Evolutionary conservation across 2,113 vertebrate genomes (phyloP), one percentile per base, ranked within the genome.

Genomic region (Murina feae): DNA sequence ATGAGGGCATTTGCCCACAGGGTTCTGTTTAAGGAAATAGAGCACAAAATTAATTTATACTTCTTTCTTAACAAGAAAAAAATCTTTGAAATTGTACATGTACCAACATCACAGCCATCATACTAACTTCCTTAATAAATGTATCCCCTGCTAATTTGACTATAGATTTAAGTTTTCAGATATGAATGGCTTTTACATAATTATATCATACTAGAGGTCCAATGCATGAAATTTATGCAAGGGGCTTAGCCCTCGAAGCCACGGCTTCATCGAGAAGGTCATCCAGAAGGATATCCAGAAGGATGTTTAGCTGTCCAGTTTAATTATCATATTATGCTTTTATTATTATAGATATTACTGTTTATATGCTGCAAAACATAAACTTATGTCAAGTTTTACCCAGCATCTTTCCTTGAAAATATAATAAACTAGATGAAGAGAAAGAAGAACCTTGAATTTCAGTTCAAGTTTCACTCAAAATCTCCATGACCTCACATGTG

Each of bases 31-130:
- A 66, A 95, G 96, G 96, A 98, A 98, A 97, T 76, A 98, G 95
- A 97, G 92, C 96, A 97, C 97, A 93, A 97, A 98, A 98, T 98
- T 96, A 97, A 94, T 96, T 97, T 97, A 96, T 97, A 96, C 97
- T 89, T 66, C 89, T 95, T 98, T 97, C 92, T 93, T 96, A 97
- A 97, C 69, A 98, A 97, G 63, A 94, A n/a, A 58, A 60, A 86
- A 90, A 97, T 96, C 75, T 95, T 95, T 72, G 6, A 95, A 86
- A 91, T 60, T 32, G 0, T 8, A 58, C 60, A 60, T 37, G 12
- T 82, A 78, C 44, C 47, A 82, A 86, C 13, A 89, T 21, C 17
- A 21, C 18, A 35, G 9, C 93, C 96, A 95, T 98, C 95, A 96
- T 58, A 88, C 89, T 97, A 95, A 82, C 97, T 97, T 98, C 95